Conservation (phyloP, 2,113 vertebrate genomes). For the Pelobates fuscus region DNA sequence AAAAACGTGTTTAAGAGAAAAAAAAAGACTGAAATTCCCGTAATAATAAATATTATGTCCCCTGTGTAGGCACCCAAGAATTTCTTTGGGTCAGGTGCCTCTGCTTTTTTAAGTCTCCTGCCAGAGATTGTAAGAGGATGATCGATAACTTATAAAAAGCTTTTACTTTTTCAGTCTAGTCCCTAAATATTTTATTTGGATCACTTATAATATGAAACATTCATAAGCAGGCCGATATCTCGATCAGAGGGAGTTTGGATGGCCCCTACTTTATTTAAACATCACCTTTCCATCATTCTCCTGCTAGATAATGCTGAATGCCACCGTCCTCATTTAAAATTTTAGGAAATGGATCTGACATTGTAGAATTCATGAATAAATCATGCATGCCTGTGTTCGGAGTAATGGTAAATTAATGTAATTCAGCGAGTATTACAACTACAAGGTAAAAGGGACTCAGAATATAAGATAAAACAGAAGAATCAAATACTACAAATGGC, state of each 20-base stretch:
- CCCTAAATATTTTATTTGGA: conserved; percentile 26
- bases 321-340: not conserved
- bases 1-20: too few relatives aligned
- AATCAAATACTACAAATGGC: not conserved
- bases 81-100: too few relatives aligned
- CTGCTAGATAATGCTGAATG: not conserved
- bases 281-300: conserved; percentile 4
- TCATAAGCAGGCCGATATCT: conserved; percentile 21
- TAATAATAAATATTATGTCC: too few relatives aligned
- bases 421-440: not conserved
- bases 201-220: conserved; percentile 39
- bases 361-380: conserved; percentile 30
- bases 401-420: not conserved
- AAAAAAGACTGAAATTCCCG: too few relatives aligned
- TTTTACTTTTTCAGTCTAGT: conserved; percentile 20
- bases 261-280: not conserved
- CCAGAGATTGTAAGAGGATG: too few relatives aligned
- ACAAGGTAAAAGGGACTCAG: not conserved
- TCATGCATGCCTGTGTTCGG: not conserved
- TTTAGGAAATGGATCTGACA: conserved; percentile 34
- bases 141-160: conserved; percentile 10
- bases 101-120: too few relatives aligned
- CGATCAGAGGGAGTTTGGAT: not conserved
- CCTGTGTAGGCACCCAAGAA: too few relatives aligned
- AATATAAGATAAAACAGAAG: not conserved